Evolutionary conservation across 2,113 vertebrate genomes (phyloP), one percentile per base, ranked within the genome.

Genomic region (Neodontobutis hainanensis): DNA sequence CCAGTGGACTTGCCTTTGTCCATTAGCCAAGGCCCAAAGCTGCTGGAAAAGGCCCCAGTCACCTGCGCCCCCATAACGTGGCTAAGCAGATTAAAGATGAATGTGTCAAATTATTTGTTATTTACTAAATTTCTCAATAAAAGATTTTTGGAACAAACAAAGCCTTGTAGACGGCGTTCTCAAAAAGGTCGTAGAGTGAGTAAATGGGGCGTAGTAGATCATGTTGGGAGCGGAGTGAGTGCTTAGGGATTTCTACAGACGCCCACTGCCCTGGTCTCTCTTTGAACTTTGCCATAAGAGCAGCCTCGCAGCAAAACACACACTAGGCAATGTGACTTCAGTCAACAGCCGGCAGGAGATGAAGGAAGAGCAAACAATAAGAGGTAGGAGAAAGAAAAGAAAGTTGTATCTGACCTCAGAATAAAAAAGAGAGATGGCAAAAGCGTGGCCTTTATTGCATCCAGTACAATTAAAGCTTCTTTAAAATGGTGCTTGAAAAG

Each of bases 261-360:
- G 43, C 76, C 80, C 11, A 75, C 79, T 36, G 46, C 64, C 73
- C 58, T 64, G 48, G 55, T 72, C 74, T 70, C 16, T 6, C 55
- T 75, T 65, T 77, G 70, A 84, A 86, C 79, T 81, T 46, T 80
- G 53, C 67, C 75, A 70, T 77, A 10, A 35, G 19, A 58, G 70
- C 38, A 61, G 49, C 73, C 52, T 73, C 68, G 70, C 52, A 32
- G 51, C 8, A 16, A 65, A 60, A 58, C 70, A 53, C 46, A 68
- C 19, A 27, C 19, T 27, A n/a, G 19, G 12, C 58, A 56, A 15
- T 44, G 57, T 71, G 59, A 73, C 71, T 76, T 68, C 27, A 27
- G 59, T 69, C 70, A 69, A 27, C 55, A 49, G 9, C 27, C 42
- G 11, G 46, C 61, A 27, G 40, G 48, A 67, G 34, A 34, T 44